These are phyloP conservation scores for Sphaerodactylus townsendi DNA, from an alignment of 2,113 vertebrate genomes.

Conservation along the genomic window DNA sequence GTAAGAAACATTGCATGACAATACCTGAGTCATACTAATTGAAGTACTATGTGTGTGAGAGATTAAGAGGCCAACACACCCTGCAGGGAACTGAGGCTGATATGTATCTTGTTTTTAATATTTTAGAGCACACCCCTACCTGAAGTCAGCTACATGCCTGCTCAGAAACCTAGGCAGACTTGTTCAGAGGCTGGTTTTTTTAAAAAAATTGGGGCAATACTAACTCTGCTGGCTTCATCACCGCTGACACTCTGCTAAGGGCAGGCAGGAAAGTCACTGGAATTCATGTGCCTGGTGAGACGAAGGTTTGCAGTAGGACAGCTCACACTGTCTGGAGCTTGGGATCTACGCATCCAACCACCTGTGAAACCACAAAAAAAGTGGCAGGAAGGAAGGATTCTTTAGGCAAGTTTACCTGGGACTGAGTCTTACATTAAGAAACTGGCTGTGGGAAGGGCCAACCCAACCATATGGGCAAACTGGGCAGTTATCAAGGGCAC, in stretches of 20 bases:
- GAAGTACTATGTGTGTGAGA: background rate
- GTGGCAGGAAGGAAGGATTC: background rate
- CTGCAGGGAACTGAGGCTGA: constrained; percentile 10
- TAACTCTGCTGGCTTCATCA: background rate
- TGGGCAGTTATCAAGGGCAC: background rate
- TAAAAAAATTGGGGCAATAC: background rate
- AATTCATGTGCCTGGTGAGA: background rate
- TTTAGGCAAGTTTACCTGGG: background rate
- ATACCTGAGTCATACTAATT: constrained; percentile 22
- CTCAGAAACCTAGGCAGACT: background rate
- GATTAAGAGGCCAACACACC: constrained; percentile 21
- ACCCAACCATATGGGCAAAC: no score
- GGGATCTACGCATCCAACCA: background rate
- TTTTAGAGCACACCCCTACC: background rate
- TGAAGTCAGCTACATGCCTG: constrained; percentile 19
- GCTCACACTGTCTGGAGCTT: background rate
- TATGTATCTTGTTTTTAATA: background rate
- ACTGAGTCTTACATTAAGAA: no score
- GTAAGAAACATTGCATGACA: constrained; percentile 22
- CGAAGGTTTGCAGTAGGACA: background rate
- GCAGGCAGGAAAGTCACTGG: background rate
- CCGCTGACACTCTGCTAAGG: background rate
- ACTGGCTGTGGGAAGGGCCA: no score
- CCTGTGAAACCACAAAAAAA: background rate
- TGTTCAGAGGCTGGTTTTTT: constrained; percentile 2